Conservation (phyloP, 1,140 invertebrate genomes). For the Planococcus citri region DNA sequence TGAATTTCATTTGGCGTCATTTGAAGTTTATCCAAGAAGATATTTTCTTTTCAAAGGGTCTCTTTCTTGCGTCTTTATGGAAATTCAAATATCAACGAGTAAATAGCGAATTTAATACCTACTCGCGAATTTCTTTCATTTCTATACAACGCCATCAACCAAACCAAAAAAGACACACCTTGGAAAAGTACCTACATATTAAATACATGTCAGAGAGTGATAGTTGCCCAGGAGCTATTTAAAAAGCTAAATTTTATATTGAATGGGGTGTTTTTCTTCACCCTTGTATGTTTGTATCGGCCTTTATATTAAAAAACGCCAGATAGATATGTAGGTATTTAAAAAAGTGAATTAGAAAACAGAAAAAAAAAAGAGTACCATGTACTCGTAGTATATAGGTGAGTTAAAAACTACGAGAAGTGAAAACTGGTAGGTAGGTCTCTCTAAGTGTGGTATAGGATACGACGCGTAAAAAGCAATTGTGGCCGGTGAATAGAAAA, state of each 20-base stretch:
- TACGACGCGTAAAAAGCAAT: too few species aligned
- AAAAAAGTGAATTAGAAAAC: not conserved
- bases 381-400: too few species aligned
- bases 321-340: not conserved
- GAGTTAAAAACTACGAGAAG: too few species aligned
- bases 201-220: not conserved
- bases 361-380: too few species aligned
- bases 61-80: not conserved
- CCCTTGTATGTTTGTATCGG: not conserved
- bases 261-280: not conserved
- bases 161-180: not conserved
- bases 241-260: slow-evolving; percentile 8
- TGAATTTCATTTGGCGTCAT: not conserved
- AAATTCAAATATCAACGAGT: slow-evolving; percentile 7
- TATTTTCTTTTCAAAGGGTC: not conserved
- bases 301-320: too few species aligned
- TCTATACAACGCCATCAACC: not conserved
- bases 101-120: slow-evolving; percentile 1
- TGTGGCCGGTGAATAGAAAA: too few species aligned
- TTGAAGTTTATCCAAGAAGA: not conserved
- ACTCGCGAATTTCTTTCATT: slow-evolving; percentile 6
- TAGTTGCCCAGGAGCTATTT: not conserved
- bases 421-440: too few species aligned
- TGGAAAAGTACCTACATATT: not conserved
- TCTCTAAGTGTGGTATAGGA: too few species aligned